Base-by-base conservation (phyloP, 2,797 vertebrate genomes). In the Halcyon badia region DNA sequence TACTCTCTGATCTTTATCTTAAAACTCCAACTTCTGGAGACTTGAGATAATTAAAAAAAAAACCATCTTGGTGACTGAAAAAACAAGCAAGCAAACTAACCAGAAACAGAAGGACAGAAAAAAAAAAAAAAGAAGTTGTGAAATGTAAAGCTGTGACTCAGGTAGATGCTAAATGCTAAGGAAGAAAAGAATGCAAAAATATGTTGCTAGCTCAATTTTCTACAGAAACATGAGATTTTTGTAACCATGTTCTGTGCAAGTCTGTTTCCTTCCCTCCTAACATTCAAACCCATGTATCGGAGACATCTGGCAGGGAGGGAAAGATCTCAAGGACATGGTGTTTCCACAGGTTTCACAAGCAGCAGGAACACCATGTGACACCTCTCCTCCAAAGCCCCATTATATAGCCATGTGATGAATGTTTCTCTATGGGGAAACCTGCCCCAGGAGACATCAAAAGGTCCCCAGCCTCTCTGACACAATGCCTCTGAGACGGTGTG, bases 1-100 rank as follows among this genome's bases (percentile, higher is more conserved):
- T 95, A 82, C 83, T 89, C 79, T 41, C 9, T 42, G 90, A 94
- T 97, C 93, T 80, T 94, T 96, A 96, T 97, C 93, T 92, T 71
- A 83, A 90, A 93, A 60, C 81, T 77, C 44, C 60, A 92, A 83
- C 91, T 96, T 87, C 93, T 96, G 93, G 86, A 95, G 88, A 80
- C 12, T 1, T 51, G 68, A 95, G 97, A 90, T 93, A 95, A 97
- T 70, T 70, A 87, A 76, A 95, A 91, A 72, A 86, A 71, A 31
- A 88, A 71, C 76, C 91, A 56, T 42, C 92, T 85, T 1, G 1
- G 42, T 90, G 86, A 78, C 81, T 96, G 71, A 83, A 93, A 94
- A 96, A 92, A 65, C 72, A 90, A 95, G 78, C 61, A 72, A 66
- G 80, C 39, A 79, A 96, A 92, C 93, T 56, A 95, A 76, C 88